Conservation (phyloP, 2,113 vertebrate species). For the Chaetops frenatus region DNA sequence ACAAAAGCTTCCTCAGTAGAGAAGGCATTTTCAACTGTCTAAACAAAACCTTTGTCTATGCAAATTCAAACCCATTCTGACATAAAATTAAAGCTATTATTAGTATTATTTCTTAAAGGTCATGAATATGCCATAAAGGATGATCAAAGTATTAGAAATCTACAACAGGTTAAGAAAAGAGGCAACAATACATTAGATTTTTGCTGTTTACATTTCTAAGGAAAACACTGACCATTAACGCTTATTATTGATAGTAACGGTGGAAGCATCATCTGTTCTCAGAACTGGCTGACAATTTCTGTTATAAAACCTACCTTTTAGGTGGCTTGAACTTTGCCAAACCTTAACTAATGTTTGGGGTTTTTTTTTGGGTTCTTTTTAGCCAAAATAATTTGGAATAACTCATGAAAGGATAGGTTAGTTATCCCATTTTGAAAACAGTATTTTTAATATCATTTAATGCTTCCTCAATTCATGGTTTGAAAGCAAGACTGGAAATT, state of each 20-base stretch:
- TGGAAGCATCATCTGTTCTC: background rate
- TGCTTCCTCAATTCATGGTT: background rate
- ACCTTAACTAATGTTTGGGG: background rate
- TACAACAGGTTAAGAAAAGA: background rate
- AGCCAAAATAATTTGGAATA: background rate
- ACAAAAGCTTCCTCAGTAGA: background rate
- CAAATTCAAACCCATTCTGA: constrained; percentile 22
- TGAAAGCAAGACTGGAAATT: background rate
- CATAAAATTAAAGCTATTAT: constrained; percentile 21
- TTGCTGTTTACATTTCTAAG: background rate
- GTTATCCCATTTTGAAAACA: background rate
- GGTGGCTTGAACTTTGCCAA: background rate
- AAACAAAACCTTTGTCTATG: constrained; percentile 19
- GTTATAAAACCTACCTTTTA: background rate
- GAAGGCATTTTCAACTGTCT: constrained; percentile 12
- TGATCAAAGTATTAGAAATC: background rate
- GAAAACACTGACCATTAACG: background rate
- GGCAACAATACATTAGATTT: background rate
- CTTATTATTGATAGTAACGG: background rate
- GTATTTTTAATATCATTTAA: background rate
- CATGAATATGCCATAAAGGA: background rate
- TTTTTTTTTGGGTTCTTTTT: background rate
- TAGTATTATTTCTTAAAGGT: constrained; percentile 4
- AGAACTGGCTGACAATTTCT: background rate
- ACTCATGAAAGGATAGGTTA: background rate